Evolutionary conservation across 2,113 vertebrate genomes (phyloP).

Genomic region (Elanoides forficatus): DNA sequence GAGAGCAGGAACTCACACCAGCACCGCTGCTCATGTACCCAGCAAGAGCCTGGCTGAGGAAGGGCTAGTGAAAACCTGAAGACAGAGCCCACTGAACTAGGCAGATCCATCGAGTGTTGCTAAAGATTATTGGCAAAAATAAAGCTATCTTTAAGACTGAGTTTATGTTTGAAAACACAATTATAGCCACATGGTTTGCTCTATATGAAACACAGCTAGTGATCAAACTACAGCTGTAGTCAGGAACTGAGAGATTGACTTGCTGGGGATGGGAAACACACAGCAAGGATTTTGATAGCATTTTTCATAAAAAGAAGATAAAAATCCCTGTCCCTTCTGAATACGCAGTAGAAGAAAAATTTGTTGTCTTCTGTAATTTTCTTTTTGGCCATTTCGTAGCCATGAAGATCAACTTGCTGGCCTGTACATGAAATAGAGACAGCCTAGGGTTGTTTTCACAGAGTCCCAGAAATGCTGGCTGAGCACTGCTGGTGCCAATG

Average conservation of each 20-base stretch:
- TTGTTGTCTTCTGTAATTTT: neutral
- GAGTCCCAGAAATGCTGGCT: neutral
- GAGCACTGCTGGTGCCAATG: fast-evolving
- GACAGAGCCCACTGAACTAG: neutral
- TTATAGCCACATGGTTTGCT: neutral
- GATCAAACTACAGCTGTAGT: neutral
- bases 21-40: neutral
- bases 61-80: neutral
- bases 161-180: neutral
- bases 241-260: neutral
- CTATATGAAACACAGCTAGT: neutral
- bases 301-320: neutral
- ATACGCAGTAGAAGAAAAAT: neutral
- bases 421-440: neutral
- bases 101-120: neutral
- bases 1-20: neutral
- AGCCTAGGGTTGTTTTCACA: neutral
- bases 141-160: neutral
- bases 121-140: neutral
- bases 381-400: neutral
- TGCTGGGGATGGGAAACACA: neutral
- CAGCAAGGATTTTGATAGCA: neutral
- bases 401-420: neutral
- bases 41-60: neutral
- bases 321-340: neutral